phyloP scores from a whole-genome alignment of 2,113 vertebrate species.

The Campylomormyrus numenius region DNA sequence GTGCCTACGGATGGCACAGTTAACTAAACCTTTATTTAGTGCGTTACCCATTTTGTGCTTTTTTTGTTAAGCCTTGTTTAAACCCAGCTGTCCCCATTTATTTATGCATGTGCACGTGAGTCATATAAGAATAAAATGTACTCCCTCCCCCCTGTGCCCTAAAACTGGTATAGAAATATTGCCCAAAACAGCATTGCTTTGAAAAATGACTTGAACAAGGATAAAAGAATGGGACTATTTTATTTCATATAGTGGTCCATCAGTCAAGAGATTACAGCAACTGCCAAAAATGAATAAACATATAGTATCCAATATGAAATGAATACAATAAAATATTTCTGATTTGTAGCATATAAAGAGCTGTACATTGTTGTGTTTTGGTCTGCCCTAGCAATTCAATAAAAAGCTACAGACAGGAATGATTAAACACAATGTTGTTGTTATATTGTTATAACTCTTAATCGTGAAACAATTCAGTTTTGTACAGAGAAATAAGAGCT shows the following conservation, averaged over 20 bases:
- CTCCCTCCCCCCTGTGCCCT: not conserved
- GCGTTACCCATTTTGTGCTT: not conserved
- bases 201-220: not conserved
- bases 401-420: not conserved
- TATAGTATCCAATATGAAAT: not conserved
- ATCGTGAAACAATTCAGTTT: not conserved
- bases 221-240: not conserved
- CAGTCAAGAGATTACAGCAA: not conserved
- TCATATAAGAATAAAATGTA: not conserved
- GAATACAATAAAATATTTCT: not conserved
- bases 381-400: not conserved
- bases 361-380: not conserved
- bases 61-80: not conserved
- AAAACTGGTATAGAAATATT: not conserved
- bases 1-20: not conserved
- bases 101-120: not conserved
- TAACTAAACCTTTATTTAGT: not conserved
- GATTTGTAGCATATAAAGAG: not conserved
- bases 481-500: not conserved
- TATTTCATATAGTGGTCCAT: constrained; percentile 12
- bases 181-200: not conserved
- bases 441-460: not conserved
- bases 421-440: not conserved
- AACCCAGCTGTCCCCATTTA: not conserved
- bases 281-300: not conserved